Conservation (phyloP, 1,140 invertebrate genomes). For the Ceratosolen fusciceps region DNA sequence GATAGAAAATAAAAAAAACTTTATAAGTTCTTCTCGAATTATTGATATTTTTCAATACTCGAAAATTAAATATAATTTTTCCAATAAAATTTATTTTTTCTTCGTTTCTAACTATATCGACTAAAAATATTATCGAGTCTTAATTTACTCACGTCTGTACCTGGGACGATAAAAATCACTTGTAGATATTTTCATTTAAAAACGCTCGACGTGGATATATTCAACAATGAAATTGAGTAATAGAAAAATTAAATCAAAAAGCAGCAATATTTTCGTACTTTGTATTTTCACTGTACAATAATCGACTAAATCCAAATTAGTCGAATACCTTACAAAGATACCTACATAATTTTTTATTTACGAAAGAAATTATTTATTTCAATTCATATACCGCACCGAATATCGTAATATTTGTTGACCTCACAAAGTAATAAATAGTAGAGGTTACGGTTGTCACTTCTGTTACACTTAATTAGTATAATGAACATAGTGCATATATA, state of each 20-base stretch:
- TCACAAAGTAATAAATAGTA: conserved; percentile 64
- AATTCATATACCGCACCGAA: conserved; percentile 19
- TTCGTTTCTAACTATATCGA: conserved; percentile 20
- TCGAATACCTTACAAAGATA: conserved; percentile 13
- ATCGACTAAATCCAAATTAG: conserved; percentile 3
- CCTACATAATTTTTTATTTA: conserved; percentile 30
- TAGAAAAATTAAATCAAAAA: conserved; percentile 33
- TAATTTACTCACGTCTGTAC: conserved; percentile 33
- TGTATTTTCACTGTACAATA: conserved; percentile 35
- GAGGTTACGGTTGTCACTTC: conserved; percentile 61
- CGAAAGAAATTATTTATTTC: conserved; percentile 2
- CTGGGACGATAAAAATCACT: conserved; percentile 19
- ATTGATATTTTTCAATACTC: not conserved
- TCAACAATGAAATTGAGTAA: not conserved
- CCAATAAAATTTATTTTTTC: conserved; percentile 31
- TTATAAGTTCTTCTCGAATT: not conserved
- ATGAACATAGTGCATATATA: conserved; percentile 62
- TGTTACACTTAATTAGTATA: conserved; percentile 54
- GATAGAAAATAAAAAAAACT: conserved; percentile 37
- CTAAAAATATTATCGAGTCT: conserved; percentile 44
- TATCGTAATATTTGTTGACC: conserved; percentile 43
- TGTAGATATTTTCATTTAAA: conserved; percentile 13
- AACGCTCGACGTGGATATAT: not conserved
- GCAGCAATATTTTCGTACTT: not conserved
- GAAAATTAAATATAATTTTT: conserved; percentile 15